Evolutionary conservation across 2,888 invertebrate species (phyloP).

Genomic region (Drosophila glabriapex): DNA sequence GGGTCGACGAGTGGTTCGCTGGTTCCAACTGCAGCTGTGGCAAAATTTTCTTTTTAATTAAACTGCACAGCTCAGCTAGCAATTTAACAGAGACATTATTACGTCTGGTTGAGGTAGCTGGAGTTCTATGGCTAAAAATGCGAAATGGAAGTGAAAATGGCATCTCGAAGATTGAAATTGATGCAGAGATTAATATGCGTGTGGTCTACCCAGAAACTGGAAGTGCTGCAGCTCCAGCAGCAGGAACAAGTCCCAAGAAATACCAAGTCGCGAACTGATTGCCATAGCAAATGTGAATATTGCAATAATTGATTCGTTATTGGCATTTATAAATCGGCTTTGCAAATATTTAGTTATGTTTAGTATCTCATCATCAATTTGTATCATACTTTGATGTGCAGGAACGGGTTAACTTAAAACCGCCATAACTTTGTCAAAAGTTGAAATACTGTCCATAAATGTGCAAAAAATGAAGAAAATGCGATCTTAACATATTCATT

Average conservation of each 20-base stretch:
- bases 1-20: background rate
- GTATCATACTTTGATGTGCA: background rate
- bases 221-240: background rate
- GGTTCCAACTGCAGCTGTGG: background rate
- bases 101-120: slow-evolving; percentile 34
- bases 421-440: background rate
- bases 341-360: background rate
- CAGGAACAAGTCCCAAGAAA: background rate
- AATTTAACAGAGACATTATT: slow-evolving; percentile 76
- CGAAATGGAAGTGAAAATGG: slow-evolving; percentile 64
- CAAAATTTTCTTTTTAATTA: slow-evolving; percentile 60
- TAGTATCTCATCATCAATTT: background rate
- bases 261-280: background rate
- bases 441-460: background rate
- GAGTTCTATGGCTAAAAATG: slow-evolving; percentile 24
- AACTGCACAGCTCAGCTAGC: slow-evolving; percentile 62
- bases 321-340: background rate
- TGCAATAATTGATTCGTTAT: background rate
- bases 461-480: no score
- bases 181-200: slow-evolving; percentile 60
- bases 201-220: slow-evolving; percentile 36
- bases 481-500: background rate
- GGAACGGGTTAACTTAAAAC: background rate
- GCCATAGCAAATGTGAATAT: background rate
- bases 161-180: slow-evolving; percentile 47